phyloP scores from a whole-genome alignment of 2,113 vertebrate species.

The Cyphomyrus discorhynchus region DNA sequence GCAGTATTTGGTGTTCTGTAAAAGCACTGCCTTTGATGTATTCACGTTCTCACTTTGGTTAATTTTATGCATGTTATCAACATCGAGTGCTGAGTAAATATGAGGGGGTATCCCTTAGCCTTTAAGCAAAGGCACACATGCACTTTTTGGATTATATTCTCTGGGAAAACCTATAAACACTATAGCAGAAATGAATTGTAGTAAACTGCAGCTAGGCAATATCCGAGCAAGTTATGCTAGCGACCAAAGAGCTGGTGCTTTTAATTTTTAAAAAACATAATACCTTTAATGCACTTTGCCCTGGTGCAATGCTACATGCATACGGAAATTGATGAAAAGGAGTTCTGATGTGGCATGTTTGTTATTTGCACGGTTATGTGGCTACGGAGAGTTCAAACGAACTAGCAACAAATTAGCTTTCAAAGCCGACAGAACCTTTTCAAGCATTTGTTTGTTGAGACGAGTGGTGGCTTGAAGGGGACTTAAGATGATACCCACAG shows the following conservation, averaged over 20 bases:
- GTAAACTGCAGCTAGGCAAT: background rate
- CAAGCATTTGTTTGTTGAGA: background rate
- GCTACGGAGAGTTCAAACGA: slow-evolving; percentile 10
- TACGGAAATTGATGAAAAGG: background rate
- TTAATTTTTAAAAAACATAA: background rate
- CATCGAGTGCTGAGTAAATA: background rate
- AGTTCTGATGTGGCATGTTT: background rate
- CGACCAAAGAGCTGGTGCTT: background rate
- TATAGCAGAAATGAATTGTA: background rate
- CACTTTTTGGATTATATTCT: slow-evolving; percentile 9
- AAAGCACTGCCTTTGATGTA: background rate
- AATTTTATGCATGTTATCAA: background rate
- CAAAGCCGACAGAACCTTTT: slow-evolving; percentile 17
- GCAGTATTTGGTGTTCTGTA: background rate
- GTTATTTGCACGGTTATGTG: background rate
- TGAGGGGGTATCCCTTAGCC: background rate
- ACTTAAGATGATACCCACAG: slow-evolving; percentile 21
- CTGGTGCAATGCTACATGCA: background rate
- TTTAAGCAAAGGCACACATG: background rate
- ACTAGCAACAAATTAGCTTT: slow-evolving; percentile 16
- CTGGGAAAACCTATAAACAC: background rate
- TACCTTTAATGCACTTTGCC: background rate
- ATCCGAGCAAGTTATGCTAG: background rate
- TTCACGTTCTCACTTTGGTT: background rate
- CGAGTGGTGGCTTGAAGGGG: slow-evolving; percentile 1